Evolutionary conservation across 2,888 invertebrate genomes (phyloP), one percentile per base, ranked within the genome.

Genomic region (Apeira syringaria): DNA sequence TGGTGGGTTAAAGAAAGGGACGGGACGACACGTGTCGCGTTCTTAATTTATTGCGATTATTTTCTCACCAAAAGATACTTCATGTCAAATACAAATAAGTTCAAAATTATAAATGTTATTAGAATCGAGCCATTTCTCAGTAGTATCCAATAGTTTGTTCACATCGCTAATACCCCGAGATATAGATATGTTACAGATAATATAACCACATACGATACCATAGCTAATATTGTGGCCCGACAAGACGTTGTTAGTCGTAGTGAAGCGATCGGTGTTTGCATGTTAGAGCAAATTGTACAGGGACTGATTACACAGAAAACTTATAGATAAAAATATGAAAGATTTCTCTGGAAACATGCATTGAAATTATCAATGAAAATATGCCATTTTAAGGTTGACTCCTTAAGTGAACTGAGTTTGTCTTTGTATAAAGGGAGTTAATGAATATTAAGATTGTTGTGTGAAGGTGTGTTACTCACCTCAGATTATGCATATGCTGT

Each of bases 401-500:
- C 20, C 7, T 5, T 4, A 20, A 5, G 20, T 20, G 3, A 3
- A 15, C n/a, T n/a, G 4, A 15, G 4, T 15, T 4, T 15, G 3
- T 15, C 15, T 15, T 4, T 2, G 3, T 20, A 5, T 3, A 26
- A 30, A 9, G 32, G 41, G 30, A 17, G 30, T 2, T 27, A 36
- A 28, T 42, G 53, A 53, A 56, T 35, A 25, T 7, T 20, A 20
- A 41, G n/a, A 24, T 11, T 26, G 9, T 46, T 29, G 51, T 35
- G 43, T 40, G 10, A 18, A 1, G 5, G 10, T 31, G 39, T 47
- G 10, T 1, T 30, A 31, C 84, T 89, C 91, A 95, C 95, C 95
- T 95, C 80, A 95, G 83, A 69, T 95, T 95, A 78, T 95, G 95
- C 91, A 95, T 95, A 78, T 94, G 94, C 70, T 96, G 93, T 5